Percentiles rank a stretch among this genome's conserved stretches.
Conservation (phyloP, 2,888 invertebrate species). For the Nephrocerus scutellatus region DNA sequence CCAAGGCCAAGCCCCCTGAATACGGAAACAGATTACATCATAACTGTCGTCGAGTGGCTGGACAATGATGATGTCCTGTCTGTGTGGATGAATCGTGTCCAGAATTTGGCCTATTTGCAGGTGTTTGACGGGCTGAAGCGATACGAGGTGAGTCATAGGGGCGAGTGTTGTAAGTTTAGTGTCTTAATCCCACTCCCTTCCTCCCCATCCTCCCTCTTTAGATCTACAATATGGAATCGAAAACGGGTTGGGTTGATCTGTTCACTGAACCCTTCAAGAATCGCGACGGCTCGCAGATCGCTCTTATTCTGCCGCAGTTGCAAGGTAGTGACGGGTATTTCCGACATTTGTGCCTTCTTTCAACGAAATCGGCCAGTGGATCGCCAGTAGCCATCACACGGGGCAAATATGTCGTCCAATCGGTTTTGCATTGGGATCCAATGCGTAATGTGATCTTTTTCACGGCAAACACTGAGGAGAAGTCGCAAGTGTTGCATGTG, state of each 20-base stretch:
- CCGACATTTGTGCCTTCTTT: constrained; percentile 59
- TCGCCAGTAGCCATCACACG: constrained; percentile 51
- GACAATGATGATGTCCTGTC: constrained; percentile 62
- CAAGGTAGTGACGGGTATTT: constrained; percentile 51
- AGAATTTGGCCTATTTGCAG: constrained; percentile 64
- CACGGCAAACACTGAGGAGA: constrained; percentile 66
- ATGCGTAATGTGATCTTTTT: constrained; percentile 67
- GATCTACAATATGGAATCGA: constrained; percentile 35
- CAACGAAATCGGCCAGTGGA: constrained; percentile 40
- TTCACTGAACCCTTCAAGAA: constrained; percentile 66
- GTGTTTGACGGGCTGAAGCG: constrained; percentile 53
- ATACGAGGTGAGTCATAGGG: constrained; percentile 28
- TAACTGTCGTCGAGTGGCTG: constrained; percentile 70
- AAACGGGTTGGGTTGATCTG: constrained; percentile 71
- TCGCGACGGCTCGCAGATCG: constrained; percentile 59
- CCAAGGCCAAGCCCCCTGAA: constrained; percentile 39
- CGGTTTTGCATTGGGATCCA: constrained; percentile 67
- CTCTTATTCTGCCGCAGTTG: constrained; percentile 66
- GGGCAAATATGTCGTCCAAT: constrained; percentile 64
- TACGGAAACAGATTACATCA: constrained; percentile 40
- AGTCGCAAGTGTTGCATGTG: constrained; percentile 74
- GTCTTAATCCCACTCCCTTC: background rate
- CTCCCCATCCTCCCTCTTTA: constrained; percentile 14
- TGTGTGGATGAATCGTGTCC: constrained; percentile 84
- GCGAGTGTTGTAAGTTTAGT: background rate